phyloP scores from a whole-genome alignment of 2,797 vertebrate genomes.

The Gymnothorax reevesii region DNA sequence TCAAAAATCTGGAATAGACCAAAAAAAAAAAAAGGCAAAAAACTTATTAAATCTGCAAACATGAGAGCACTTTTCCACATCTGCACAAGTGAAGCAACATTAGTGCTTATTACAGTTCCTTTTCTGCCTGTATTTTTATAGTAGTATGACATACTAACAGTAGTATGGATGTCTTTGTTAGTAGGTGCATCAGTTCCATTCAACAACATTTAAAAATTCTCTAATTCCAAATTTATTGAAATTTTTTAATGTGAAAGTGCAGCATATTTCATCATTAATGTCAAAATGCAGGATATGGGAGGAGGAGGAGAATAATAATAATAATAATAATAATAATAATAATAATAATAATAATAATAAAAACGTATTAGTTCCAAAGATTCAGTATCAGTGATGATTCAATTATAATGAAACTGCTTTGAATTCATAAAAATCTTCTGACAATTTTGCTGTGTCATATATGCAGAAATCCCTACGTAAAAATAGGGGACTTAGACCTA shows the following conservation, averaged over 20 bases:
- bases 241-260: no score
- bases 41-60: background rate
- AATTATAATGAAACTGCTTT: background rate
- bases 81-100: background rate
- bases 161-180: no score
- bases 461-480: background rate
- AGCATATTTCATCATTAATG: no score
- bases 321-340: background rate
- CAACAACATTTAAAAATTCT: no score
- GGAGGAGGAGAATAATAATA: no score
- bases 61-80: background rate
- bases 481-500: background rate
- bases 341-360: background rate
- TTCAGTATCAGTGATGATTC: background rate
- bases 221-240: no score
- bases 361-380: background rate
- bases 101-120: background rate
- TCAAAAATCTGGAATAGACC: conserved; percentile 79
- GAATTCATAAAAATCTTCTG: background rate
- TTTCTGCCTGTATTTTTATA: background rate
- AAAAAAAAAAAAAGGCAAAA: background rate
- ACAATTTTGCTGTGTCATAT: no score
- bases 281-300: no score
- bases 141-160: no score
- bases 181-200: no score